phyloP scores from a whole-genome alignment of 1,140 invertebrate species.

The Probaryconus sp. region DNA sequence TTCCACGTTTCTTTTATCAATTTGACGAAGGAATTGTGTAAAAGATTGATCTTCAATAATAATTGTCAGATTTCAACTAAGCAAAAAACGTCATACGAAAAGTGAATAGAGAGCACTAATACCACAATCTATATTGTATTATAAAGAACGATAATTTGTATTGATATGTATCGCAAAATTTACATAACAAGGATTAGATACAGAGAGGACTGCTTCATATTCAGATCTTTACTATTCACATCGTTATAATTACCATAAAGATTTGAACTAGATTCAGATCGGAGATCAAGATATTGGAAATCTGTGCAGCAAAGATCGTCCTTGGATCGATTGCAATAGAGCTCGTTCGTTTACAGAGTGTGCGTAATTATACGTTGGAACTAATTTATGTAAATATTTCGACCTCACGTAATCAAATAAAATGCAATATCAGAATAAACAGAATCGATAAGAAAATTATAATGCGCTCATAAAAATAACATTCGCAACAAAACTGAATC shows the following conservation, averaged over 20 bases:
- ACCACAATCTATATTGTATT: conserved; percentile 44
- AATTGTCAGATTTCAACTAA: conserved; percentile 36
- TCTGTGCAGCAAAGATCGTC: conserved; percentile 27
- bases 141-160: conserved; percentile 55
- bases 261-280: conserved; percentile 47
- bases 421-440: background rate
- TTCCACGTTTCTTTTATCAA: conserved; percentile 39
- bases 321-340: conserved; percentile 47
- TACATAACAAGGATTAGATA: conserved; percentile 53
- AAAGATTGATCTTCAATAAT: conserved; percentile 42
- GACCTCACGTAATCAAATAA: conserved; percentile 24
- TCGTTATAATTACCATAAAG: conserved; percentile 31
- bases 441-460: conserved; percentile 13
- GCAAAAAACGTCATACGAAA: conserved; percentile 44
- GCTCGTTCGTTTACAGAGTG: conserved; percentile 34
- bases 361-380: conserved; percentile 26
- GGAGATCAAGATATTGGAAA: conserved; percentile 50
- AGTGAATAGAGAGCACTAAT: conserved; percentile 43
- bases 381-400: conserved; percentile 41
- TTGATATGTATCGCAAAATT: conserved; percentile 52
- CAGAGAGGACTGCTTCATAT: conserved; percentile 46
- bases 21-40: conserved; percentile 25
- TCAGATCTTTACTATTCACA: conserved; percentile 36
- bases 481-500: too few relatives aligned
- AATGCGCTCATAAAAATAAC: too few relatives aligned